Evolutionary conservation across 2,797 vertebrate genomes (phyloP), one percentile per base, ranked within the genome.

Genomic region (Austrolebias charrua): DNA sequence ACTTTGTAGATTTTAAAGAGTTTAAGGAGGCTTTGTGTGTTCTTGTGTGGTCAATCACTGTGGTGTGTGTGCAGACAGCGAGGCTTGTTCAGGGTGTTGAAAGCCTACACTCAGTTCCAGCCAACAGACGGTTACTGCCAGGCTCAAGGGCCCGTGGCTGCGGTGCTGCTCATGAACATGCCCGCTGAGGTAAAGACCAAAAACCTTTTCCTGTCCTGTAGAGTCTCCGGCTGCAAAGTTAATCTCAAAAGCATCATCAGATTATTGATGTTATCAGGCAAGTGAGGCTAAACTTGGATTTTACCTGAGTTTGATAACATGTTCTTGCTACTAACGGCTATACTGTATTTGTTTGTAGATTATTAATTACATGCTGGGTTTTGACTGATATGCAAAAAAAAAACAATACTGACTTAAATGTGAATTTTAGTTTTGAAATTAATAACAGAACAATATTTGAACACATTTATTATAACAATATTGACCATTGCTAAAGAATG

Each of bases 81-180:
- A 42, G 93, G 91, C 42, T 92, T 96, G 76, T 93, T 95, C 83
- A 87, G 93, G 68, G 92, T 96, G 15, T 83, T 96, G 77, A 96
- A 95, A 80, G 94, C 94, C 15, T 96, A 93, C 82, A 96, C 95
- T 1, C 90, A 95, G 67, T 92, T 92, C 61, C 91, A 92, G 60
- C 95, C 95, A 0, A 93, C 94, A 0, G 95, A 95, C 50, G 95
- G 95, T 42, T 96, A 96, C 84, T 96, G 95, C 66, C 95, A 96
- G 85, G 95, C 94, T 4, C 95, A 96, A 80, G 95, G 94, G 11
- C 95, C 95, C 0, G 93, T 96, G 55, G 94, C 94, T n/a, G 94
- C 95, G 0, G 92, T 96, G 72, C 92, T 96, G 1, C 93, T 96
- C 66, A 96, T 96, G 94, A 94, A 96, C 82, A 94, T 96, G 93